These are phyloP conservation scores for Apoderus coryli DNA, from an alignment of 2,888 invertebrate species.

Conservation along the genomic window DNA sequence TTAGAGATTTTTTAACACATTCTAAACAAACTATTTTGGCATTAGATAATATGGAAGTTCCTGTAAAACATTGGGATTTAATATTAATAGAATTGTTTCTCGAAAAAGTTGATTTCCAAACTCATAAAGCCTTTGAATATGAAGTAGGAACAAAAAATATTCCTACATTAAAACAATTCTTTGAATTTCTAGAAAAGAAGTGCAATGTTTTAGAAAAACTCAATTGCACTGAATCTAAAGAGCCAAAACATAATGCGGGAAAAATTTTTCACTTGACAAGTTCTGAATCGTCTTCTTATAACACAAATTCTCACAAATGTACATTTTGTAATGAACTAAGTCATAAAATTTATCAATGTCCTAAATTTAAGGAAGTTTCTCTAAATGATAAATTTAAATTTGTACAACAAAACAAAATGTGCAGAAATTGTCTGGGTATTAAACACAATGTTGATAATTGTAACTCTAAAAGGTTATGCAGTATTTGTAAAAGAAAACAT, in stretches of 20 bases:
- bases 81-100: conserved; percentile 3
- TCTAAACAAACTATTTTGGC: conserved; percentile 5
- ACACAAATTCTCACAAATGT: conserved; percentile 1
- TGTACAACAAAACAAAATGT: too few species aligned
- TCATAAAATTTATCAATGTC: conserved; percentile 6
- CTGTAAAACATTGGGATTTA: too few species aligned
- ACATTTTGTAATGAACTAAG: conserved; percentile 1
- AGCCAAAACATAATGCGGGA: too few species aligned
- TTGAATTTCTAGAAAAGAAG: conserved; percentile 7
- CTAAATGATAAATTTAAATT: conserved; percentile 2
- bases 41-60: too few species aligned
- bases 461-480: conserved; percentile 2
- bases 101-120: conserved; percentile 8
- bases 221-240: background rate
- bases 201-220: conserved; percentile 7
- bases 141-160: conserved; percentile 6
- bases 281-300: background rate
- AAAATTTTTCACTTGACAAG: conserved; percentile 5
- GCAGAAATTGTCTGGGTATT: conserved; percentile 2
- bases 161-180: conserved; percentile 9
- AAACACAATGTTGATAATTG: conserved; percentile 2
- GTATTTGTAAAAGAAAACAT: too few species aligned
- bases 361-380: conserved; percentile 3
- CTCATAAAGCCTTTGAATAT: conserved; percentile 9
- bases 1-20: conserved; percentile 7